These are phyloP conservation scores for Tyto alba DNA, from an alignment of 2,113 vertebrate genomes.

Conservation along the genomic window DNA sequence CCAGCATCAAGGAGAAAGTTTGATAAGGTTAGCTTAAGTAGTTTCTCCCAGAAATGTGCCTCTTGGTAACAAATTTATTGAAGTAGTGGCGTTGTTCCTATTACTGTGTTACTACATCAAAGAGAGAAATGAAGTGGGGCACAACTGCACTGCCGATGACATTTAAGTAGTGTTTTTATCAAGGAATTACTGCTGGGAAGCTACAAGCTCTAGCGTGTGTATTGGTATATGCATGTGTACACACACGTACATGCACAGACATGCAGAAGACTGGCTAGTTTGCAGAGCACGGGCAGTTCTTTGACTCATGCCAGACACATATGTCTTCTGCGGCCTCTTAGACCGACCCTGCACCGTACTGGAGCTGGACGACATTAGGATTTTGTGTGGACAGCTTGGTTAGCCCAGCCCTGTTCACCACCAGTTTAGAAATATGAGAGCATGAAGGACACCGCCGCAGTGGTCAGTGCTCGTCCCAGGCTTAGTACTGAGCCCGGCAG, in stretches of 20 bases:
- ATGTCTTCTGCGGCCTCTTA: neutral
- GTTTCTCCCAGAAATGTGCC: neutral
- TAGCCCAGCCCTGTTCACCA: neutral
- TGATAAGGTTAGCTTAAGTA: neutral
- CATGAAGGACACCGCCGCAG: rapidly evolving
- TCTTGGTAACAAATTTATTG: neutral
- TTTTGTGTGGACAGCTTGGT: neutral
- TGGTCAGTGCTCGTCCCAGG: neutral
- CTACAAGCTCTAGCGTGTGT: neutral
- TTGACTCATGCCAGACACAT: rapidly evolving
- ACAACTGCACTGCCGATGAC: rapidly evolving
- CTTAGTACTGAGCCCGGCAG: neutral
- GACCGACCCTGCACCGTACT: neutral
- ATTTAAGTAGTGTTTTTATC: neutral
- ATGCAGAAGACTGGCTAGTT: neutral
- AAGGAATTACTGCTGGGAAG: neutral
- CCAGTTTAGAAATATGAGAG: neutral
- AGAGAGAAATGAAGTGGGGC: neutral
- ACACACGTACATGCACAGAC: no score
- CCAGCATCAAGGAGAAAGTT: neutral
- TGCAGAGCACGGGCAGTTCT: neutral
- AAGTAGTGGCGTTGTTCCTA: neutral
- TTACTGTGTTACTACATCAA: neutral
- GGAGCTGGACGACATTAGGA: neutral
- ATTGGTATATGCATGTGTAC: no score